phyloP scores from a whole-genome alignment of 2,888 invertebrate genomes.

The Trilocha varians region DNA sequence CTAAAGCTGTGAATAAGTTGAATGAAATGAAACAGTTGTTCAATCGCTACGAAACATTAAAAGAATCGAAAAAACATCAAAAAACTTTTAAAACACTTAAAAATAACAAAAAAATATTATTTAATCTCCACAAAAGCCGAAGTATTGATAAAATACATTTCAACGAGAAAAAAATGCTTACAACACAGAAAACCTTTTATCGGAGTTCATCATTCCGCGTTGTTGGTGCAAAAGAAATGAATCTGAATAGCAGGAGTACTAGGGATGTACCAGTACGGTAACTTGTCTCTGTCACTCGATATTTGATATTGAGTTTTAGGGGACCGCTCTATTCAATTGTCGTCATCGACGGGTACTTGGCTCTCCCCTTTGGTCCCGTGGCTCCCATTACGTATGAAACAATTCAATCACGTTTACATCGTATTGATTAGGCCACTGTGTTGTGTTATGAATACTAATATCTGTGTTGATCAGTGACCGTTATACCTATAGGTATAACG shows the following conservation, averaged over 20 bases:
- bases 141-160: conserved; percentile 10
- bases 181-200: conserved; percentile 54
- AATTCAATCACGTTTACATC: neutral
- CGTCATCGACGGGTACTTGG: conserved; percentile 51
- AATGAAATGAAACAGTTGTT: no score
- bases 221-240: conserved; percentile 33
- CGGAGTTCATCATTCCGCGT: conserved; percentile 33
- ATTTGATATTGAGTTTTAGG: conserved; percentile 3
- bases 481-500: no score
- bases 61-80: neutral
- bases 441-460: no score
- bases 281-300: conserved; percentile 7
- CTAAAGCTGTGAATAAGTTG: no score
- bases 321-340: conserved; percentile 34
- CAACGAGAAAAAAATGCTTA: conserved; percentile 26
- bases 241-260: conserved; percentile 15
- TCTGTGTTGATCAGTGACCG: no score
- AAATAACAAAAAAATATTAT: neutral
- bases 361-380: conserved; percentile 18
- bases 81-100: neutral
- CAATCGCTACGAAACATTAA: no score
- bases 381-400: conserved; percentile 8
- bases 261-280: conserved; percentile 1
- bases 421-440: no score
- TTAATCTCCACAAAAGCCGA: neutral